Evolutionary conservation across 2,113 vertebrate genomes (phyloP), one percentile per base, ranked within the genome.

Genomic region (Crotalus horridus): DNA sequence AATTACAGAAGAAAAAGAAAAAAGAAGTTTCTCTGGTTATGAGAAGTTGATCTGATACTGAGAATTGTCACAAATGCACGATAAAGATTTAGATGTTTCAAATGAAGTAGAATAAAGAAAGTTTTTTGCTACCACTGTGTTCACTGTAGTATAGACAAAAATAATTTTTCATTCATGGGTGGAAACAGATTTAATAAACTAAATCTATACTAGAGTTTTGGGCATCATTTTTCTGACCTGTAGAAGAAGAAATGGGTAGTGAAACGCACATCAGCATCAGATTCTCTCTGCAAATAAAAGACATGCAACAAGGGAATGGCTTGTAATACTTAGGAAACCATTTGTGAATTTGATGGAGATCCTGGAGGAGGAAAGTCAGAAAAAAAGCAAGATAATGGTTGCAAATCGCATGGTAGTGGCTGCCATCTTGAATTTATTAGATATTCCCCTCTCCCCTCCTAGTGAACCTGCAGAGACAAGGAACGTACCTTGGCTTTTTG

Each of bases 91-190:
- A 94, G 94, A 94, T 95, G 33, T 95, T 96, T 96, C 93, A 93
- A 95, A 95, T 96, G 94, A 91, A 96, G 91, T 24, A 92, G 95
- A 94, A 96, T 92, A 89, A 90, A 46, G 90, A 91, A 95, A 92
- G n/a, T 87, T 90, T 92, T 95, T 95, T 39, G 89, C 33, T 4
- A 0, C 92, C 91, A 88, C 90, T 91, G 85, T 91, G 85, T 91
- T 95, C 43, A 64, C 85, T 95, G 92, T 95, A 81, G 17, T 96
- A 94, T 92, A 87, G 89, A 86, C 94, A 94, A 94, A 96, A 97
- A 96, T 95, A 92, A 87, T 93, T 95, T 95, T 95, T 95, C 89
- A 88, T 94, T 97, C 95, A 95, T 95, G 96, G 94, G 89, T 4
- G 0, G 94, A 95, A 96, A 95, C 94, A 94, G 95, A 95, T 95